A percentile compares a stretch with the other conserved stretches of the same genome.
These are phyloP conservation scores for Carassius auratus DNA, from an alignment of 2,113 vertebrate genomes.

Conservation along the genomic window DNA sequence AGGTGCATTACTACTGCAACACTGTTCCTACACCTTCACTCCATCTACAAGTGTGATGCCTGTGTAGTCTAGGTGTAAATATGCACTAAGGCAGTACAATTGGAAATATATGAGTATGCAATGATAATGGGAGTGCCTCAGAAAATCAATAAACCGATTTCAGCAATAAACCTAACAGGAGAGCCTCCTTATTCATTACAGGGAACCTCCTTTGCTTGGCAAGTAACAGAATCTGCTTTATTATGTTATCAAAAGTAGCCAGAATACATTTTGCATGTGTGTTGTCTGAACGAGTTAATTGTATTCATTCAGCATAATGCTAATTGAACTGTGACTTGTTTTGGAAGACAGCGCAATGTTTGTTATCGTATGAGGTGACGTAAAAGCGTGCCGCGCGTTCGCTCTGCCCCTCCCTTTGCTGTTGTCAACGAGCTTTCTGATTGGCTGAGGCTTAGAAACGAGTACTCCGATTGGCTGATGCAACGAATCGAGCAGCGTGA, in stretches of 20 bases:
- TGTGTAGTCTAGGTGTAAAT: slow-evolving; percentile 60
- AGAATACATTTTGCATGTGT: background rate
- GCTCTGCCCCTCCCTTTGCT: slow-evolving; percentile 78
- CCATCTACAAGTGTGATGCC: slow-evolving; percentile 52
- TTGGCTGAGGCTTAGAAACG: slow-evolving; percentile 71
- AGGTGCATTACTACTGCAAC: slow-evolving; percentile 67
- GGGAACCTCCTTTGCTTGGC: background rate
- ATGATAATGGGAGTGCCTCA: slow-evolving; percentile 68
- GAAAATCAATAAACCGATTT: slow-evolving; percentile 60
- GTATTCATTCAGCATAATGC: background rate
- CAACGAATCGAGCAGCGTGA: slow-evolving; percentile 75
- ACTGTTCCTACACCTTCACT: slow-evolving; percentile 64
- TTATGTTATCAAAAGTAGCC: background rate
- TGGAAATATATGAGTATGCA: slow-evolving; percentile 64
- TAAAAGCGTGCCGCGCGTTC: slow-evolving; percentile 80
- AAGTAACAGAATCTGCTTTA: background rate
- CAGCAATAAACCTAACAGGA: slow-evolving; percentile 14
- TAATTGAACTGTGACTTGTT: background rate
- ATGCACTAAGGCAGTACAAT: slow-evolving; percentile 61
- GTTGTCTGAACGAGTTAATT: background rate
- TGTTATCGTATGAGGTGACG: slow-evolving; percentile 77
- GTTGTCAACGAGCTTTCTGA: slow-evolving; percentile 79
- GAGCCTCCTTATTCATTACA: background rate
- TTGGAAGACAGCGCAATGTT: slow-evolving; percentile 40
- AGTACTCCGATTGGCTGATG: slow-evolving; percentile 80